Conservation (phyloP, 2,113 vertebrate species). For the Lipotes vexillifer region DNA sequence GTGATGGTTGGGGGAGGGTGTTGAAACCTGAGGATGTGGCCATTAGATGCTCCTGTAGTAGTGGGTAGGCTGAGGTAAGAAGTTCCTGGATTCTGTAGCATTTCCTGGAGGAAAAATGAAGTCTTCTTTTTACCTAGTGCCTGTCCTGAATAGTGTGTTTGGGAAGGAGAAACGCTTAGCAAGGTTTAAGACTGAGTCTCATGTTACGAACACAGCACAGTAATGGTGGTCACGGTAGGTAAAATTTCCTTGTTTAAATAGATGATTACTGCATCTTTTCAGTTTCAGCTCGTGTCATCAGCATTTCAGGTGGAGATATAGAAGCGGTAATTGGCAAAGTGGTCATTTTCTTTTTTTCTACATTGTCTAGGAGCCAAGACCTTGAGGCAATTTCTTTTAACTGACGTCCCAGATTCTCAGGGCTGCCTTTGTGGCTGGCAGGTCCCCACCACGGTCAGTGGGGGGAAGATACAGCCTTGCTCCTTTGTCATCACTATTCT, state of each 20-base stretch:
- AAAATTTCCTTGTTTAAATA: not conserved
- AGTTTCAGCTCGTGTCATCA: not conserved
- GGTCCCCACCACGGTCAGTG: not conserved
- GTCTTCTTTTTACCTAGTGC: not conserved
- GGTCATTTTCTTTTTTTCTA: not conserved
- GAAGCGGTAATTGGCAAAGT: not conserved
- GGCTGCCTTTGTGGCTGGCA: not conserved
- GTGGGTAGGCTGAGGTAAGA: not conserved
- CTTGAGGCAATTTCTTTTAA: not conserved
- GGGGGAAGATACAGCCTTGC: not conserved
- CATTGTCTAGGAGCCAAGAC: not conserved
- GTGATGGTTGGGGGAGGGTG: not conserved
- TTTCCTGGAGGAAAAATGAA: not conserved
- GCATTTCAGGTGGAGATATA: not conserved
- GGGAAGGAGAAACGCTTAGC: not conserved
- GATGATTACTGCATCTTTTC: not conserved
- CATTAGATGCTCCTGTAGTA: not conserved
- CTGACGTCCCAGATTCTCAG: not conserved
- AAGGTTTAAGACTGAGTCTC: not conserved
- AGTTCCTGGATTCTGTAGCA: not conserved
- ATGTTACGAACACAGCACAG: not conserved
- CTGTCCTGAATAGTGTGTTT: not conserved
- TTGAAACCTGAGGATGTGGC: not conserved
- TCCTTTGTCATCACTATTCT: not conserved
- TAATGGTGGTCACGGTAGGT: fast-evolving